Conservation (phyloP, 1,140 invertebrate species). For the Drosophila pseudoananassae region DNA sequence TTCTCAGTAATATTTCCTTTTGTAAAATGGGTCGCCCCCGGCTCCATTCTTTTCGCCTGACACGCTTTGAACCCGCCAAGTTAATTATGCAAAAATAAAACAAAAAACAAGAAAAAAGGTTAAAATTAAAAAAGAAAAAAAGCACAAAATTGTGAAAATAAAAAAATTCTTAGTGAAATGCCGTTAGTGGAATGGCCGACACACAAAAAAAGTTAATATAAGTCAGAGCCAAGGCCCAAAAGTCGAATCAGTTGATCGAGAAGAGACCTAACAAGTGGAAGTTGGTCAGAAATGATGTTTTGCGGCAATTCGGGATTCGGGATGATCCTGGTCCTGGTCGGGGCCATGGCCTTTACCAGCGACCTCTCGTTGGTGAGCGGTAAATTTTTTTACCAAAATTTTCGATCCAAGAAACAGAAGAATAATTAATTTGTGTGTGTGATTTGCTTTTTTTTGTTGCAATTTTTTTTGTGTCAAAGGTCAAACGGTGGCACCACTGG, state of each 20-base stretch:
- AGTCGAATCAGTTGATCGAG: slow-evolving; percentile 50
- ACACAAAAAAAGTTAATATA: slow-evolving; percentile 47
- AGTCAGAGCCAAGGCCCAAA: slow-evolving; percentile 11
- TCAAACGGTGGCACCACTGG: slow-evolving; percentile 51
- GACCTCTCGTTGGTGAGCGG: slow-evolving; percentile 76
- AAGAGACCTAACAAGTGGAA: slow-evolving; percentile 7
- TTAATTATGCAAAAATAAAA: slow-evolving; percentile 57
- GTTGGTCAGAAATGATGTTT: slow-evolving; percentile 25
- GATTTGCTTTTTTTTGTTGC: not conserved
- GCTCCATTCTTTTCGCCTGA: slow-evolving; percentile 22
- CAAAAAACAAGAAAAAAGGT: slow-evolving; percentile 11
- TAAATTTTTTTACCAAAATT: slow-evolving; percentile 71
- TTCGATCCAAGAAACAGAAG: not conserved
- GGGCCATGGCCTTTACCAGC: slow-evolving; percentile 58
- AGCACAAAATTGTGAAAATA: slow-evolving; percentile 16
- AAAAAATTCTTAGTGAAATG: slow-evolving; percentile 13
- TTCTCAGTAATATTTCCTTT: not conserved
- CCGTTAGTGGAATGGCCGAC: slow-evolving; percentile 44
- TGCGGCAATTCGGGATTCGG: slow-evolving; percentile 30
- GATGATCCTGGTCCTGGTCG: slow-evolving; percentile 63
- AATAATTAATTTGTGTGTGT: slow-evolving; percentile 4
- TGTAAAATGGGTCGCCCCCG: slow-evolving; percentile 39
- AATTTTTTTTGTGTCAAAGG: slow-evolving; percentile 13
- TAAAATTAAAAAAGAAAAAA: not conserved
- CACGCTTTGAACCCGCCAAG: slow-evolving; percentile 47